Conservation (phyloP, 2,888 invertebrate species). For the Lomographa bimaculata region DNA sequence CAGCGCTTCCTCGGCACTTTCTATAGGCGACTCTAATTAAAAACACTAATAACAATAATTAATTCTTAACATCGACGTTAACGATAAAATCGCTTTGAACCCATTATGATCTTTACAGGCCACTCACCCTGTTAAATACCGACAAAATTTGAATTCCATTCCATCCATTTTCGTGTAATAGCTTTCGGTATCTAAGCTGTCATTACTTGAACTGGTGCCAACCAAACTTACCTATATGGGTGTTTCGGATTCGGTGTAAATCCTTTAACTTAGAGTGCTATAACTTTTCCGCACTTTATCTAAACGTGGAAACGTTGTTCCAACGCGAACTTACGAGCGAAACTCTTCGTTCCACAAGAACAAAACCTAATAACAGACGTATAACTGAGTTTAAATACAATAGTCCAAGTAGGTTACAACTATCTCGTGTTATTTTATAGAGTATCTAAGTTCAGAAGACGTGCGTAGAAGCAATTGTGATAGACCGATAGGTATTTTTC, state of each 20-base stretch:
- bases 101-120: conserved; percentile 30
- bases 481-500: conserved; percentile 27
- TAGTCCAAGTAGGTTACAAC: conserved; percentile 24
- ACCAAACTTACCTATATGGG: conserved; percentile 37
- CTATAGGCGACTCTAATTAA: conserved; percentile 62
- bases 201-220: conserved; percentile 29
- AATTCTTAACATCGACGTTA: conserved; percentile 59
- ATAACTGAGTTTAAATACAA: conserved; percentile 31
- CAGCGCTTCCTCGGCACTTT: conserved; percentile 36
- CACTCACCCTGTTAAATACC: conserved; percentile 28
- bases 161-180: conserved; percentile 30
- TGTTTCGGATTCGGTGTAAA: conserved; percentile 42
- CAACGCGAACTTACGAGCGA: conserved; percentile 27
- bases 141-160: conserved; percentile 34
- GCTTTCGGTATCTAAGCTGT: conserved; percentile 25
- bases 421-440: conserved; percentile 22
- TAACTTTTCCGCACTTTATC: conserved; percentile 43
- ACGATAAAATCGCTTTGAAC: conserved; percentile 49
- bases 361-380: conserved; percentile 19
- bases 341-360: conserved; percentile 26
- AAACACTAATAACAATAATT: conserved; percentile 58
- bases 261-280: conserved; percentile 42
- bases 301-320: conserved; percentile 37
- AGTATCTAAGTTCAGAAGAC: conserved; percentile 25
- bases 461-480: conserved; percentile 22